Percentiles rank a stretch among this genome's conserved stretches.
phyloP scores from a whole-genome alignment of 2,113 vertebrate genomes.

The Neolamprologus falcicula region DNA sequence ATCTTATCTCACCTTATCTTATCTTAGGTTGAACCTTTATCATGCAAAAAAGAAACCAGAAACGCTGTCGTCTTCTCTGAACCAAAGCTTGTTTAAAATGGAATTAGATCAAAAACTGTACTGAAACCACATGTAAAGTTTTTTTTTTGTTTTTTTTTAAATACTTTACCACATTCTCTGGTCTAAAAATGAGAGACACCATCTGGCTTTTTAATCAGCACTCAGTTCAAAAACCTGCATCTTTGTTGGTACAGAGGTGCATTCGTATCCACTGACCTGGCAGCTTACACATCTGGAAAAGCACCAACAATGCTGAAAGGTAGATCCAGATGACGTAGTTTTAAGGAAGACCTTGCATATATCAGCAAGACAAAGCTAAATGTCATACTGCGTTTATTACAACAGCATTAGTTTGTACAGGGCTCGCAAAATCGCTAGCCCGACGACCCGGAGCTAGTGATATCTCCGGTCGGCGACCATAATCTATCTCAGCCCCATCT shows the following conservation, averaged over 20 bases:
- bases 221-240: rapidly evolving
- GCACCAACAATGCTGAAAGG: neutral
- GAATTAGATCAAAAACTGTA: neutral
- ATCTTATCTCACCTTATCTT: neutral
- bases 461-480: too few relatives aligned
- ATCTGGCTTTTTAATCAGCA: neutral
- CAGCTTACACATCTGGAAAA: neutral
- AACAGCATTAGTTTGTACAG: neutral
- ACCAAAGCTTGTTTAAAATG: neutral
- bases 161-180: neutral
- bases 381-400: neutral
- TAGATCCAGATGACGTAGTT: rapidly evolving
- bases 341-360: neutral
- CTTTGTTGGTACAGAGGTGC: rapidly evolving
- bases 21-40: neutral
- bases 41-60: neutral
- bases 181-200: neutral
- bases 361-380: neutral
- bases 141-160: too few relatives aligned
- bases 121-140: neutral
- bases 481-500: too few relatives aligned
- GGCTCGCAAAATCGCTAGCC: too few relatives aligned
- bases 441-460: too few relatives aligned
- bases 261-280: neutral
- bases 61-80: neutral